These are phyloP conservation scores for Rhimphoctona megacephalus DNA, from an alignment of 2,888 invertebrate genomes.

Conservation along the genomic window DNA sequence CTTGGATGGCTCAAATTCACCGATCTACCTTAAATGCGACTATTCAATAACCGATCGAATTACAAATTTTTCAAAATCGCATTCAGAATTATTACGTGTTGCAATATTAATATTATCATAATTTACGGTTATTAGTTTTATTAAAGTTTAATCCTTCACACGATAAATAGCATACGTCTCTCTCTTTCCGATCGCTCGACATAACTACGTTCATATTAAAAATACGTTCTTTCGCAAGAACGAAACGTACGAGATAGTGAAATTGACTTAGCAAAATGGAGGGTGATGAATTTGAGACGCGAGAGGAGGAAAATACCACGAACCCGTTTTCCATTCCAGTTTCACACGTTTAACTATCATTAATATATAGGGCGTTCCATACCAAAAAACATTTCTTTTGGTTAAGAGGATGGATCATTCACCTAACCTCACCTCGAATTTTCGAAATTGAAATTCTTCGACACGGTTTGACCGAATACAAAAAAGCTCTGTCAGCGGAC, in stretches of 20 bases:
- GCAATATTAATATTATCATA: background rate
- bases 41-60: background rate
- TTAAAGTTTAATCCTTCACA: background rate
- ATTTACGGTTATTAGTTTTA: background rate
- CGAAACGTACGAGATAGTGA: conserved; percentile 22
- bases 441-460: too few species aligned
- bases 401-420: too few species aligned
- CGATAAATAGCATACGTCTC: background rate
- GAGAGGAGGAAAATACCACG: conserved; percentile 20
- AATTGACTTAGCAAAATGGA: conserved; percentile 30
- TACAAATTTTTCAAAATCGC: background rate
- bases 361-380: background rate
- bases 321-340: conserved; percentile 65
- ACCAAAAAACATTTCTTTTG: background rate
- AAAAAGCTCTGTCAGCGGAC: too few species aligned
- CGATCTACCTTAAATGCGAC: too few species aligned
- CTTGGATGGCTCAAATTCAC: too few species aligned
- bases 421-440: too few species aligned
- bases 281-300: conserved; percentile 17
- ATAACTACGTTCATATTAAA: too few species aligned
- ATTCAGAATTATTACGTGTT: background rate
- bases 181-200: too few species aligned
- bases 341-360: conserved; percentile 30
- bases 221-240: background rate
- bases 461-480: too few species aligned